Base-by-base conservation (phyloP, 2,888 invertebrate species). In the Drosophila paracracens region DNA sequence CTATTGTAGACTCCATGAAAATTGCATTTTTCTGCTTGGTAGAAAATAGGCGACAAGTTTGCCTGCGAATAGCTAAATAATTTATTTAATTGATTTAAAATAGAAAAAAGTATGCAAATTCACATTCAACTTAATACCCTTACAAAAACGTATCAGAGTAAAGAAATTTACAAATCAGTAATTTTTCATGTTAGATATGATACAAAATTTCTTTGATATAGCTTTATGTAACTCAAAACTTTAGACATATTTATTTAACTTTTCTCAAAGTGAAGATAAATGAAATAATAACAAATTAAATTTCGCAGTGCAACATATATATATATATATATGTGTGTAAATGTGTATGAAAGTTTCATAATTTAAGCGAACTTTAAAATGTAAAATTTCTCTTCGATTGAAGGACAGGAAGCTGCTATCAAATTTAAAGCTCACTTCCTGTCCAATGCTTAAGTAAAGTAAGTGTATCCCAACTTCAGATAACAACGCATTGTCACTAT, bases 381-480 rank as follows among this genome's bases (percentile, higher is more conserved):
- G 2, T 4, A 4, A 25, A 25, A 18, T 18, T 13, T 29, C 6
- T 4, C n/a, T 29, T 56, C 29, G 38, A n/a, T 56, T 40, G 27
- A 21, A n/a, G 29, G 8, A 29, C 56, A 29, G 59, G 50, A 35
- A 27, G 8, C n/a, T n/a, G 46, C 59, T 8, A 16, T 33, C 4
- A 25, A 40, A 25, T 27, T 25, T 16, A 21, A 43, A 50, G 53
- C 35, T 38, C 51, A 38, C 43, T 50, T 70, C 16, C 70, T 33
- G 53, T n/a, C 40, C 21, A n/a, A 33, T 40, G n/a, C 57, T 52
- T 66, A 16, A 27, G 21, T 10, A 21, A 38, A 31, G 67, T 66
- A 33, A 73, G 72, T 51, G 72, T 73, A 61, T 74, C 6, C 18
- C 54, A 51, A 29, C 31, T 51, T 64, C 53, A 58, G 27, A 7